Conservation (phyloP, 2,113 vertebrate species). For the Haplochromis burtoni region DNA sequence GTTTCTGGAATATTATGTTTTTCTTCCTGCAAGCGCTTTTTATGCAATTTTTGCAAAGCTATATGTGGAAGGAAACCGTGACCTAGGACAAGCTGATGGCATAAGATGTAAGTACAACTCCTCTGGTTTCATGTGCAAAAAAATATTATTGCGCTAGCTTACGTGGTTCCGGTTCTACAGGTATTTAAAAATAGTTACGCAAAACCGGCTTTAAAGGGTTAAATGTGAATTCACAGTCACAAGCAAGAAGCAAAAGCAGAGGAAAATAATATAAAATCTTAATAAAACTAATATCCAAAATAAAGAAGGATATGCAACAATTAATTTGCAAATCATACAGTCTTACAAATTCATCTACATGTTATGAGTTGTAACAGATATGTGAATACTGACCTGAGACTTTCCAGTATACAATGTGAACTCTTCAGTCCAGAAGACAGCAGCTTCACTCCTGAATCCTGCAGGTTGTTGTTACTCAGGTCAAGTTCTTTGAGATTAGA, state of each 20-base stretch:
- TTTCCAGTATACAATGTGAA: background rate
- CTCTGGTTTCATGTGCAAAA: background rate
- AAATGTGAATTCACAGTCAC: background rate
- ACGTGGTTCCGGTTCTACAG: background rate
- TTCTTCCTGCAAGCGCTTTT: background rate
- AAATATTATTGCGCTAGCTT: background rate
- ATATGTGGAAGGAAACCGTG: background rate
- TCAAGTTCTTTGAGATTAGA: background rate
- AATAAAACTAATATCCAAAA: background rate
- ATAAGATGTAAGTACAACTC: background rate
- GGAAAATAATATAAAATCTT: background rate
- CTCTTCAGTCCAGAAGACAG: background rate
- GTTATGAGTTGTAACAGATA: background rate
- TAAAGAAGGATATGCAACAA: background rate
- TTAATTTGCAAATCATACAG: background rate
- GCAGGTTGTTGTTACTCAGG: background rate
- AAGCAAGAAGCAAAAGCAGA: background rate
- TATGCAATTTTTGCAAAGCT: background rate
- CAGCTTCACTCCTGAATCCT: background rate
- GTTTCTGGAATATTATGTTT: accelerated
- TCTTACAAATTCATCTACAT: background rate
- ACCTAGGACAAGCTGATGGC: background rate
- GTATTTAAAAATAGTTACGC: accelerated
- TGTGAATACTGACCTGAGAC: background rate
- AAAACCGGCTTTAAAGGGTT: background rate